Conservation (phyloP, 2,888 invertebrate species). For the Erpobdella octoculata region DNA sequence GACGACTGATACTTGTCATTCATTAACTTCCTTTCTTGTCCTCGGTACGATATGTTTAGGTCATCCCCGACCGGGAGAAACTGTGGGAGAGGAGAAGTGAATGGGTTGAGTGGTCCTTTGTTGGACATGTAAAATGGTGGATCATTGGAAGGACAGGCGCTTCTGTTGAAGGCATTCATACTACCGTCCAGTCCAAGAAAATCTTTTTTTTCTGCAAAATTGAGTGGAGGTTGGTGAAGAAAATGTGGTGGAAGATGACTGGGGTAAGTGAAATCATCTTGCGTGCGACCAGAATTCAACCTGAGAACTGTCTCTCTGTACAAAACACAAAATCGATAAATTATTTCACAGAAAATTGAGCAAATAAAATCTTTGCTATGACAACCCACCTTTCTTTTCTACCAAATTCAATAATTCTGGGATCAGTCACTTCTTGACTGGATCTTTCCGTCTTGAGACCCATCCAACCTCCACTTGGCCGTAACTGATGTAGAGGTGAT, state of each 20-base stretch:
- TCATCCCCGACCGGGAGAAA: slow-evolving; percentile 3
- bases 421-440: background rate
- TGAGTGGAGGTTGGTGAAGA: background rate
- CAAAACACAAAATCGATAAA: background rate
- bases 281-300: background rate
- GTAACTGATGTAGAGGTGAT: background rate
- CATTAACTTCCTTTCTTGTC: background rate
- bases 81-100: background rate
- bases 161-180: background rate
- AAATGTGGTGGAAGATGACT: background rate
- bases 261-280: background rate
- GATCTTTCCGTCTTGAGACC: background rate
- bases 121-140: background rate
- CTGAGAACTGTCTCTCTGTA: slow-evolving; percentile 9
- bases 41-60: background rate
- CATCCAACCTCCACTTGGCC: background rate
- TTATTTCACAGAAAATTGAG: background rate
- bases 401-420: slow-evolving; percentile 18
- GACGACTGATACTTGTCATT: background rate
- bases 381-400: slow-evolving; percentile 18
- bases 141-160: background rate
- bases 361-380: background rate
- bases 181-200: background rate
- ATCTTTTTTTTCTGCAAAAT: background rate
- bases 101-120: slow-evolving; percentile 2